Base-by-base conservation (phyloP, 2,113 vertebrate genomes). In the Lophotis ruficrista region DNA sequence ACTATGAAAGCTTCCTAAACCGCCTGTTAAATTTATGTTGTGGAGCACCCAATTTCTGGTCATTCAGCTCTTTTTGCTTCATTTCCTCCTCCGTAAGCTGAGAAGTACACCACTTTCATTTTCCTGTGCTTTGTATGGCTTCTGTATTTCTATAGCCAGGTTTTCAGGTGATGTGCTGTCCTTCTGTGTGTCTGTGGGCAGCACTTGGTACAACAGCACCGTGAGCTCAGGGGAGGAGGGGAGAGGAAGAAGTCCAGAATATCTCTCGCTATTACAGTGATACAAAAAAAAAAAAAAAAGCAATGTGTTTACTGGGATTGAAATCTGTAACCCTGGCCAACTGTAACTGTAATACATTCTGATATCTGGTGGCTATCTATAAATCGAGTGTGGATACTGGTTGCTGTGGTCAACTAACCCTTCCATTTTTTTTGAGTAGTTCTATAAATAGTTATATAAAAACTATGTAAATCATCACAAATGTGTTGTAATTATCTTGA, bases 401-500 rank as follows among this genome's bases (percentile, higher is more conserved):
- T 38, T 64, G 33, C n/a, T 54, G 28, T 69, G 6, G 24, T 78
- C 71, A 69, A 80, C 53, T 80, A 94, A 56, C 5, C 37, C 35
- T 68, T 93, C 78, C 20, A 24, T 91, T 90, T 97, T 60, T 60
- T 58, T 53, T 77, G 33, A 76, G 30, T 30, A 60, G 3, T 61
- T 28, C 24, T 69, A 37, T 33, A 62, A 78, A 90, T 73, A 93
- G 66, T 69, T 87, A 71, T 56, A 84, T 66, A 41, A 80, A 95
- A 43, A 8, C 20, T 14, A 84, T 31, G 47, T 24, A 92, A 89
- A 91, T 80, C 28, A 66, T 88, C 78, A 90, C 27, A 94, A 97
- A 76, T 75, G 68, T 72, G 54, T 72, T 95, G 82, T 66, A 93
- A 96, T 94, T 93, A 53, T 65, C 77, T 83, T 60, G 35, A 87